phyloP scores from a whole-genome alignment of 2,113 vertebrate genomes.

The Otolemur garnettii region DNA sequence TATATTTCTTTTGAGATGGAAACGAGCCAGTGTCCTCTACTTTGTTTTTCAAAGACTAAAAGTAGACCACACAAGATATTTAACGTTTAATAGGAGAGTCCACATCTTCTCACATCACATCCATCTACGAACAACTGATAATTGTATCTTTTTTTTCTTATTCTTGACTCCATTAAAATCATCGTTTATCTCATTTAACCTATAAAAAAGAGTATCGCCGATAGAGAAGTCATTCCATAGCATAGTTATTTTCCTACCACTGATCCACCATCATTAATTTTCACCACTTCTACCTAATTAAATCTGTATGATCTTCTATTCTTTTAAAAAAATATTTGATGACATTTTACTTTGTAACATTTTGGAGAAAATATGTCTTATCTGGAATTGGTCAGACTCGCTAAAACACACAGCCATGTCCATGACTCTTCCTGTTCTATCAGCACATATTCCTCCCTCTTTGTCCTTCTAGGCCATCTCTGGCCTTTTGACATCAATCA shows the following conservation, averaged over 20 bases:
- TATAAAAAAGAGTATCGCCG: slow-evolving; percentile 3
- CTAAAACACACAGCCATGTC: slow-evolving; percentile 43
- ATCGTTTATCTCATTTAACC: not conserved
- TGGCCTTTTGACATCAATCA: slow-evolving; percentile 33
- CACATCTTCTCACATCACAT: not conserved
- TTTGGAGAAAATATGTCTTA: slow-evolving; percentile 39
- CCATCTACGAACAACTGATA: not conserved
- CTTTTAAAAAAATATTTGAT: slow-evolving; percentile 40
- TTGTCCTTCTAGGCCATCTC: not conserved
- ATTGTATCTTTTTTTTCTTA: not conserved
- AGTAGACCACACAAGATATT: not conserved
- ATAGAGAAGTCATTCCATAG: not conserved
- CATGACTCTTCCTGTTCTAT: not conserved
- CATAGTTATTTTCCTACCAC: not conserved
- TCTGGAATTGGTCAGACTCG: slow-evolving; percentile 29
- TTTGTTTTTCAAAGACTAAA: slow-evolving; percentile 5
- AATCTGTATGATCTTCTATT: not conserved
- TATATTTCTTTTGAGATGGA: not conserved
- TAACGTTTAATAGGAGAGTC: not conserved
- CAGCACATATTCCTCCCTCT: not conserved
- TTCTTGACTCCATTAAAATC: not conserved
- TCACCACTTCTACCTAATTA: slow-evolving; percentile 36
- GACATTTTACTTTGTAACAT: slow-evolving; percentile 11
- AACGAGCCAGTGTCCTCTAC: not conserved
- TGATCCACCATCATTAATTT: not conserved